A percentile compares a stretch with the other conserved stretches of the same genome.
phyloP scores from a whole-genome alignment of 2,113 vertebrate species.

The Corvus moneduloides region DNA sequence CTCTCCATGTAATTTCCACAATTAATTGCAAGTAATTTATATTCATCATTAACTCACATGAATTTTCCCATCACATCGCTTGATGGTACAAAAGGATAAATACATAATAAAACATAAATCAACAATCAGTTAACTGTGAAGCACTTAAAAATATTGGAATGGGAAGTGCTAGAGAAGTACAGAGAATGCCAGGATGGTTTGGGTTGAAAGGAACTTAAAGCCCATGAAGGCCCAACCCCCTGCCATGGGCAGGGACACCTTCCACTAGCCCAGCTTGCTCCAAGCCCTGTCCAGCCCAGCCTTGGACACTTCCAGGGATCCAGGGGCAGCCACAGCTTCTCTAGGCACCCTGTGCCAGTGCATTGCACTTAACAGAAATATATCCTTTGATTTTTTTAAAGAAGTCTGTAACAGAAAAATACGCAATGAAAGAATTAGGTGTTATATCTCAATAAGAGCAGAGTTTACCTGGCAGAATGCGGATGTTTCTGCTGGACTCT shows the following conservation, averaged over 20 bases:
- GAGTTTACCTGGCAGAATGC: conserved; percentile 89
- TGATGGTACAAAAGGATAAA: not conserved
- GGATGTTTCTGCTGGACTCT: conserved; percentile 82
- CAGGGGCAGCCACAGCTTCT: not conserved
- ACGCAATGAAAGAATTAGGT: not conserved
- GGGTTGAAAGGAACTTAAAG: not conserved
- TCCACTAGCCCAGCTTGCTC: not conserved
- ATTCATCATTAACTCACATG: not conserved
- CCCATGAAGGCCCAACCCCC: no score
- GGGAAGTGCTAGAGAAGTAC: not conserved
- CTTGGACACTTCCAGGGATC: not conserved
- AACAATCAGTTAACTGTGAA: not conserved
- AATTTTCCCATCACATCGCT: not conserved
- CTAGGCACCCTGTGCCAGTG: not conserved
- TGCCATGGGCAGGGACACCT: not conserved
- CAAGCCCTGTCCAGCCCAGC: not conserved
- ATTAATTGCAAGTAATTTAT: not conserved
- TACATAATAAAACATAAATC: not conserved
- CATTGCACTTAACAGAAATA: not conserved
- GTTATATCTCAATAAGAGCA: not conserved
- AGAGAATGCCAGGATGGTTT: not conserved
- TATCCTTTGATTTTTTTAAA: not conserved
- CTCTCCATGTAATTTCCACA: not conserved
- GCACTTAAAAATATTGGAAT: not conserved
- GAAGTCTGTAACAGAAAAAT: not conserved